Conservation (phyloP, 2,797 vertebrate species). For the Danio choprae region DNA sequence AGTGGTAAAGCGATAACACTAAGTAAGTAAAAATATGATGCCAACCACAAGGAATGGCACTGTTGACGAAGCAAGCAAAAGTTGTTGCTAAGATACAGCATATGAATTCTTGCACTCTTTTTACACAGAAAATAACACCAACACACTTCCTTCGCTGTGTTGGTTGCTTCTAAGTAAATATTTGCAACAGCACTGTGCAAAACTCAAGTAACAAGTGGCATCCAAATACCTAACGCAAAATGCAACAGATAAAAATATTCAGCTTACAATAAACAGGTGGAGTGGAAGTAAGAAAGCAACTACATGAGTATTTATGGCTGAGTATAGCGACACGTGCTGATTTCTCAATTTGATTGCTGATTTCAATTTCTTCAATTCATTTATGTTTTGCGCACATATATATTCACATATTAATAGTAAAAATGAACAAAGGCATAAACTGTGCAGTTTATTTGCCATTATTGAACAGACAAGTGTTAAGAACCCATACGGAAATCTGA, state of each 20-base stretch:
- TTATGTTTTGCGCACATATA: too few relatives aligned
- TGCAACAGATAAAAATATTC: not conserved
- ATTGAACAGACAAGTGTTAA: not conserved
- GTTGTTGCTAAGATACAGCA: conserved; percentile 34
- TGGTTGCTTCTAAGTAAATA: conserved; percentile 9
- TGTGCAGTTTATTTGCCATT: not conserved
- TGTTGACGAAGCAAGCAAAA: conserved; percentile 49
- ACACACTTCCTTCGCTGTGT: conserved; percentile 20
- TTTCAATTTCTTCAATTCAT: not conserved
- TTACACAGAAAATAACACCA: conserved; percentile 31
- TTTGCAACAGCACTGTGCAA: not conserved
- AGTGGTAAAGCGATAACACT: conserved; percentile 43
- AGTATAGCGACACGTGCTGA: not conserved
- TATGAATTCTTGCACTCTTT: conserved; percentile 22
- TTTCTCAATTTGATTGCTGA: not conserved
- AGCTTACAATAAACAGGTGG: not conserved
- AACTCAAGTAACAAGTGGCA: conserved; percentile 17
- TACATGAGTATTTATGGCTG: not conserved
- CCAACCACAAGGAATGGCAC: conserved; percentile 32
- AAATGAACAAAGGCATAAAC: not conserved
- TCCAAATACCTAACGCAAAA: conserved; percentile 3
- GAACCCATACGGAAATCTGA: too few relatives aligned
- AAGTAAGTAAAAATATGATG: conserved; percentile 44
- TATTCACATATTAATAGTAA: not conserved
- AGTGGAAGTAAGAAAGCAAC: not conserved